phyloP scores from a whole-genome alignment of 2,888 invertebrate species.

The Sinopyrophorus schimmeli region DNA sequence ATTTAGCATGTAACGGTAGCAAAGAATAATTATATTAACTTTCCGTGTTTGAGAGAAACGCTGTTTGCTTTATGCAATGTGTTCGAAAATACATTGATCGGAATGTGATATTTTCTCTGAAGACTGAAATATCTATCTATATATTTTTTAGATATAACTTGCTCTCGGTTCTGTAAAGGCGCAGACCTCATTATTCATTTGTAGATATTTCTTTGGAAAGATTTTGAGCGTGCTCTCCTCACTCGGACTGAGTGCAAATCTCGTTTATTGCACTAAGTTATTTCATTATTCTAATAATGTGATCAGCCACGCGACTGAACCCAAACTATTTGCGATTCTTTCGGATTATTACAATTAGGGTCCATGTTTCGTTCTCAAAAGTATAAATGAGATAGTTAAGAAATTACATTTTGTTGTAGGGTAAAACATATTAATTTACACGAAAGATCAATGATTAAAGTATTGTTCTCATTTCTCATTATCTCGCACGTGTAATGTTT shows the following conservation, averaged over 20 bases:
- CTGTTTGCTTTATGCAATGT: conserved; percentile 41
- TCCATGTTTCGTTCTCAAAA: conserved; percentile 24
- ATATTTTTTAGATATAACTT: conserved; percentile 50
- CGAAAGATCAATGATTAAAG: too few species aligned
- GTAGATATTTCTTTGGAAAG: conserved; percentile 39
- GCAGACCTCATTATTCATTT: conserved; percentile 29
- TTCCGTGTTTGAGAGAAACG: conserved; percentile 52
- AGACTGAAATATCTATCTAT: conserved; percentile 58
- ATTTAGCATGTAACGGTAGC: conserved; percentile 56
- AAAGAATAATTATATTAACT: conserved; percentile 56
- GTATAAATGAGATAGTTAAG: conserved; percentile 29
- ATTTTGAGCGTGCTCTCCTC: conserved; percentile 49
- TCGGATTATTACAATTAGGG: conserved; percentile 38
- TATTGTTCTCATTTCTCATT: too few species aligned
- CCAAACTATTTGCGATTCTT: conserved; percentile 49
- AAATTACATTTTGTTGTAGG: conserved; percentile 10
- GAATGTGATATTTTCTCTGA: conserved; percentile 60
- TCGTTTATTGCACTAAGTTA: conserved; percentile 50
- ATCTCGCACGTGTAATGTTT: too few species aligned
- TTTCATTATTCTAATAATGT: conserved; percentile 53
- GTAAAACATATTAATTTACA: conserved; percentile 10
- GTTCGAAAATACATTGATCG: conserved; percentile 43
- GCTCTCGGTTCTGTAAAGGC: conserved; percentile 29
- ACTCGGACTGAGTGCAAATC: conserved; percentile 51
- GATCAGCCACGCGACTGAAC: conserved; percentile 55